Percentiles rank a stretch among this genome's conserved stretches.
Conservation (phyloP, 92 coral and sea anemone species). For the Epizoanthus illoricatus region DNA sequence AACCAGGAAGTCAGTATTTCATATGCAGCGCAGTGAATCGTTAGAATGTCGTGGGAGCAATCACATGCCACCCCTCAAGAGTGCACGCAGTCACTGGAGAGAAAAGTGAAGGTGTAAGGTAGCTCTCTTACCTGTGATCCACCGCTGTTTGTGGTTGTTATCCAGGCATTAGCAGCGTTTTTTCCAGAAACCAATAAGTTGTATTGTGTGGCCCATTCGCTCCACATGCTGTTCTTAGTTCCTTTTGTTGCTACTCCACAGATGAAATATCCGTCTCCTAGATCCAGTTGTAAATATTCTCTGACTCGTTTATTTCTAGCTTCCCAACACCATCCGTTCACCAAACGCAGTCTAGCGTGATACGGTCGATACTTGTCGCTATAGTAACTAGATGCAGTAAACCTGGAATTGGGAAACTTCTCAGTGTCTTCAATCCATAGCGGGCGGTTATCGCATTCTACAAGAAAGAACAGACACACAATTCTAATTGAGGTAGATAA, state of each 20-base stretch:
- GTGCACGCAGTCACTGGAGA: no score
- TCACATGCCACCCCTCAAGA: no score
- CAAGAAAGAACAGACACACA: background rate
- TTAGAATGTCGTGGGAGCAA: no score
- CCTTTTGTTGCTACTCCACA: conserved; percentile 37
- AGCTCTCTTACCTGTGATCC: conserved; percentile 32
- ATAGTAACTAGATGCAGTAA: conserved; percentile 14
- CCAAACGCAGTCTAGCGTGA: conserved; percentile 17
- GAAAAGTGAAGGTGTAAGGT: no score
- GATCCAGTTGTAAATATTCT: conserved; percentile 19
- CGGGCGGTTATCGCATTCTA: conserved; percentile 18
- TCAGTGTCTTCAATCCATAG: conserved; percentile 13
- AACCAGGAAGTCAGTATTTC: no score
- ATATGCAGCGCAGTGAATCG: no score
- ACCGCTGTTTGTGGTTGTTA: background rate
- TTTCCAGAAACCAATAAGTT: conserved; percentile 5
- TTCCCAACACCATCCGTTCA: conserved; percentile 9
- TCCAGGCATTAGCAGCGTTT: background rate
- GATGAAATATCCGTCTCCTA: conserved; percentile 16
- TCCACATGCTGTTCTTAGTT: background rate
- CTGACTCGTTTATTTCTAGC: background rate
- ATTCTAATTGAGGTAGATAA: no score
- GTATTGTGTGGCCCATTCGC: conserved; percentile 11
- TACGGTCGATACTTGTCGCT: background rate
- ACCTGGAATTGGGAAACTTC: conserved; percentile 18